Evolutionary conservation across 2,888 invertebrate species (phyloP).

Genomic region (Eupithecia exiguata): DNA sequence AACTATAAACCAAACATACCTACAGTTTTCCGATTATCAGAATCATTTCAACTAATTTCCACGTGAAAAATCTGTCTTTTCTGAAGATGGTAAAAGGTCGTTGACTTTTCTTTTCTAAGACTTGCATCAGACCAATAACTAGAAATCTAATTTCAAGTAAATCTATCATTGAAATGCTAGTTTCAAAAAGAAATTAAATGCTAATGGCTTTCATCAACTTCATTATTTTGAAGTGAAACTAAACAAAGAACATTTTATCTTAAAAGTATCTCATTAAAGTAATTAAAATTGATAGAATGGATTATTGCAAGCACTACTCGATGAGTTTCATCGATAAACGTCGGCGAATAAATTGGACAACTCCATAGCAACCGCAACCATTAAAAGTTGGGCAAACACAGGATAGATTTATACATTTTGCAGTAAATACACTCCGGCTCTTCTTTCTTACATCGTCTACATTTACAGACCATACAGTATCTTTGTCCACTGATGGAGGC

Average conservation of each 20-base stretch:
- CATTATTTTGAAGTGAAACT: slow-evolving; percentile 10
- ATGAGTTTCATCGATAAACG: slow-evolving; percentile 33
- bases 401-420: slow-evolving; percentile 15
- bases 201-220: slow-evolving; percentile 2
- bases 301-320: slow-evolving; percentile 16
- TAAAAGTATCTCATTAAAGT: slow-evolving; percentile 10
- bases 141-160: neutral
- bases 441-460: neutral
- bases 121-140: neutral
- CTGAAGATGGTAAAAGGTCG: too few relatives aligned
- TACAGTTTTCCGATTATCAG: too few relatives aligned
- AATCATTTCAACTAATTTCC: too few relatives aligned
- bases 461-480: too few relatives aligned
- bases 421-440: slow-evolving; percentile 7
- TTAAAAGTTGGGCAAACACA: slow-evolving; percentile 37
- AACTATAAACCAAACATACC: too few relatives aligned
- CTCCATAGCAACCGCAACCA: slow-evolving; percentile 30
- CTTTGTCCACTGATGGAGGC: too few relatives aligned
- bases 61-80: too few relatives aligned
- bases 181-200: neutral
- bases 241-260: slow-evolving; percentile 3
- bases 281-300: slow-evolving; percentile 20
- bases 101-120: neutral
- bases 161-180: neutral
- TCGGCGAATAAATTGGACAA: slow-evolving; percentile 35